Evolutionary conservation across 1,140 invertebrate genomes (phyloP), one percentile per base, ranked within the genome.

Genomic region (Brachionus angularis): DNA sequence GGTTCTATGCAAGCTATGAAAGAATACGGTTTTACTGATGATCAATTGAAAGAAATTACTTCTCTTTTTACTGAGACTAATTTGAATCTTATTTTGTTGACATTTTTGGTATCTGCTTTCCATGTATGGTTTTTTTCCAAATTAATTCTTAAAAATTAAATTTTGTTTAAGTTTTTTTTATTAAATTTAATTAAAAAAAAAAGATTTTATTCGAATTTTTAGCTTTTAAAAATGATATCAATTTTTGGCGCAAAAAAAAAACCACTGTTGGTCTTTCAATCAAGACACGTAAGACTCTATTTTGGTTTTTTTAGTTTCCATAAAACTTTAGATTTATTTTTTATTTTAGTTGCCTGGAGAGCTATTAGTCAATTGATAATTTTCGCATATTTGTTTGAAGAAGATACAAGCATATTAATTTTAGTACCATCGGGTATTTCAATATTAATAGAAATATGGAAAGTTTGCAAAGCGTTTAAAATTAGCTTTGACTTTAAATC

Each of bases 201-300:
- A 82, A 96, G 92, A 78, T 97, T 58, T 82, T 97, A 8, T 93
- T 98, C 78, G 95, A 98, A 78, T 92, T 97, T 76, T 82, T 98
- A 49, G 92, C 95, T 1, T 96, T 98, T 76, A 98, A 97, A 85
- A 97, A 96, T 81, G 95, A 98, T 76, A 90, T 98, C 3, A 87
- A 85, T 73, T 98, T 96, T 79, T 98, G 96, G 95, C 86, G 87
- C 70, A 85, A 86, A 12, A 87, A 89, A 75, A 86, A 86, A 34
- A 89, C 87, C 1, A 88, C 96, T 80, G 90, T 88, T 31, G 96
- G 95, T 1, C 78, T 98, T 2, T 97, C 94, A 5, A 85, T 87
- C 8, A 85, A 90, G 70, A 91, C 91, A 3, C 78, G 78, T 80
- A 74, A 75, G 49, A 71, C 12, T 8, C 33, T 53, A 14, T 14